phyloP scores from a whole-genome alignment of 2,797 vertebrate genomes.

The Hybognathus amarus region DNA sequence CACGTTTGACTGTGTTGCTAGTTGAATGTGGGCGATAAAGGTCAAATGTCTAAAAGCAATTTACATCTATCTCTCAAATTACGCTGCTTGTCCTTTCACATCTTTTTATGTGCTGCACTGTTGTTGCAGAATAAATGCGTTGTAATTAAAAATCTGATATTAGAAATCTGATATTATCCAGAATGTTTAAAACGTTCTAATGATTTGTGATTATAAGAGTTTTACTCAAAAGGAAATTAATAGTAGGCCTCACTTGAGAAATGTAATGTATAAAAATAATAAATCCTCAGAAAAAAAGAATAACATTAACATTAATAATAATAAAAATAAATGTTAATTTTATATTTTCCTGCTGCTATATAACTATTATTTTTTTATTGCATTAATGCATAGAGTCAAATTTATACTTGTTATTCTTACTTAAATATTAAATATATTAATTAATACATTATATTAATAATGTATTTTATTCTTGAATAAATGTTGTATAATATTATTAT shows the following conservation, averaged over 20 bases:
- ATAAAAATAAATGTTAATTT: background rate
- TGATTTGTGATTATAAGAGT: background rate
- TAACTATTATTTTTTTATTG: background rate
- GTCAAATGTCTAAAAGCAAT: constrained; percentile 48
- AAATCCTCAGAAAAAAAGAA: background rate
- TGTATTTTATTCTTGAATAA: background rate
- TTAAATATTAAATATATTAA: background rate
- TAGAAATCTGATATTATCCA: background rate
- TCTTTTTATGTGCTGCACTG: background rate
- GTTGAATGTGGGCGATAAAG: constrained; percentile 50
- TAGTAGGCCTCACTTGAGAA: background rate
- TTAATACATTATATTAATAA: background rate
- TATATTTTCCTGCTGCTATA: background rate
- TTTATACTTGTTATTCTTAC: background rate
- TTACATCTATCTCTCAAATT: constrained; percentile 22
- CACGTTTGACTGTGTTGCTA: constrained; percentile 63
- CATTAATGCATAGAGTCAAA: background rate
- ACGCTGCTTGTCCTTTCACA: background rate
- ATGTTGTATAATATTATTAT: background rate
- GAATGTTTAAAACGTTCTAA: background rate
- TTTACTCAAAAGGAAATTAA: background rate
- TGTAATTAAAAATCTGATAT: background rate
- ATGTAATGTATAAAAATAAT: background rate
- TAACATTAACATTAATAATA: background rate
- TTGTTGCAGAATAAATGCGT: constrained; percentile 15